Base-by-base conservation (phyloP, 2,797 vertebrate species). In the Propithecus perrieri region DNA sequence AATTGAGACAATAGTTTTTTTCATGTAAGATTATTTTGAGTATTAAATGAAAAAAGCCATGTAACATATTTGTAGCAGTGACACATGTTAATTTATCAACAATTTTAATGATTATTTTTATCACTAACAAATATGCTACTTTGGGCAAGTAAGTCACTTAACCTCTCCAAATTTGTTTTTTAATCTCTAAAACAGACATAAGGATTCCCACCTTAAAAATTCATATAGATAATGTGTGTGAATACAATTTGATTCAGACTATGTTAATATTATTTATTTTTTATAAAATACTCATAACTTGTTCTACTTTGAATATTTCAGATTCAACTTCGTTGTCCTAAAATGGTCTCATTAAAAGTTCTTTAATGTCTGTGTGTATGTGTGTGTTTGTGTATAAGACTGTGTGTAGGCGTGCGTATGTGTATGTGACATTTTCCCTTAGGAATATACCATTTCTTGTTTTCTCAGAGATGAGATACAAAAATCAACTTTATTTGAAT, bases 401-500 rank as follows among this genome's bases (percentile, higher is more conserved):
- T 18, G 5, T 22, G 8, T 85, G 2, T 59, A 41, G 4, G 41
- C 41, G 17, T 57, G 28, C 17, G 0, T 81, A 3, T 80, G 14
- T 84, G 1, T 81, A 24, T n/a, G 2, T 48, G 0, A 41, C 7
- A n/a, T 91, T 86, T 65, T 84, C 30, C 35, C 20, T 6, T 33
- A 76, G 30, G 9, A 91, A 63, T 10, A 76, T 72, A 28, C 5
- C 7, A 55, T 22, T 57, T 79, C 46, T 91, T 89, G 4, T 92
- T 98, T 96, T 95, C 92, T 63, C 63, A 93, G 24, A 61, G 89
- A 0, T 76, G 55, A 28, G 93, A 94, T 86, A 95, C 3, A 76
- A 63, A 59, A 94, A 38, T 92, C 81, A 89, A 92, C 48, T 96
- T 94, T 91, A 96, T 95, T 92, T 80, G n/a, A 79, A 79, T 96